phyloP scores from a whole-genome alignment of 1,140 invertebrate genomes.

The Drosophila erecta region DNA sequence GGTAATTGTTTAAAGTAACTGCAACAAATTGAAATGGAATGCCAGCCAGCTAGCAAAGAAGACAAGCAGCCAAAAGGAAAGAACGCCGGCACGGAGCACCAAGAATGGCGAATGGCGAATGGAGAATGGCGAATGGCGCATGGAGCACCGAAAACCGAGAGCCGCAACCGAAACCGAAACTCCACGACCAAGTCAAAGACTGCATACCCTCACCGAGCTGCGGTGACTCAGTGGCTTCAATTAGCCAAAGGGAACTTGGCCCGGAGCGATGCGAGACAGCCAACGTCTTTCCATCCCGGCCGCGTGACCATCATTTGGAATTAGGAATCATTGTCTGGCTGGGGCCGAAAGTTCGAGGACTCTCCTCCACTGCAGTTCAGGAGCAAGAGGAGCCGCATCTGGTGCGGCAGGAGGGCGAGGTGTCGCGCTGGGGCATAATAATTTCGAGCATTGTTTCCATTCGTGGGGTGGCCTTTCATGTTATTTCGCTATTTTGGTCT shows the following conservation, averaged over 20 bases:
- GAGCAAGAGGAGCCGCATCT: not conserved
- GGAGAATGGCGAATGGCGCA: too few relatives aligned
- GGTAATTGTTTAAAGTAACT: slow-evolving; percentile 77
- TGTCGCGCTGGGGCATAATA: slow-evolving; percentile 15
- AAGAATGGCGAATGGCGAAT: too few relatives aligned
- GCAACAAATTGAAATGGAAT: slow-evolving; percentile 63
- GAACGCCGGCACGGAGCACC: not conserved
- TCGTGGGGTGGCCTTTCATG: slow-evolving; percentile 14
- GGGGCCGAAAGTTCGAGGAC: slow-evolving; percentile 13
- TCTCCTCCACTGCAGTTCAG: not conserved
- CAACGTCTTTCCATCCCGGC: not conserved
- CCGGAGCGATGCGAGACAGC: not conserved
- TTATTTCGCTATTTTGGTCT: slow-evolving; percentile 44
- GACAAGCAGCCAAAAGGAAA: slow-evolving; percentile 5
- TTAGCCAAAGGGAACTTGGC: slow-evolving; percentile 14
- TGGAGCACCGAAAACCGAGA: not conserved
- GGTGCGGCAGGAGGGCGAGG: not conserved
- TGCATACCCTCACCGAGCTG: slow-evolving; percentile 12
- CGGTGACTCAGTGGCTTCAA: slow-evolving; percentile 10
- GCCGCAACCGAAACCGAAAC: not conserved
- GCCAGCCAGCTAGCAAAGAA: slow-evolving; percentile 1
- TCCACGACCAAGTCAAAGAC: slow-evolving; percentile 8
- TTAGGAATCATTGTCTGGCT: slow-evolving; percentile 12
- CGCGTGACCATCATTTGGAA: slow-evolving; percentile 10
- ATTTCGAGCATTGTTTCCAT: slow-evolving; percentile 35